phyloP scores from a whole-genome alignment of 1,140 invertebrate genomes.

The Sarcophaga bullata region DNA sequence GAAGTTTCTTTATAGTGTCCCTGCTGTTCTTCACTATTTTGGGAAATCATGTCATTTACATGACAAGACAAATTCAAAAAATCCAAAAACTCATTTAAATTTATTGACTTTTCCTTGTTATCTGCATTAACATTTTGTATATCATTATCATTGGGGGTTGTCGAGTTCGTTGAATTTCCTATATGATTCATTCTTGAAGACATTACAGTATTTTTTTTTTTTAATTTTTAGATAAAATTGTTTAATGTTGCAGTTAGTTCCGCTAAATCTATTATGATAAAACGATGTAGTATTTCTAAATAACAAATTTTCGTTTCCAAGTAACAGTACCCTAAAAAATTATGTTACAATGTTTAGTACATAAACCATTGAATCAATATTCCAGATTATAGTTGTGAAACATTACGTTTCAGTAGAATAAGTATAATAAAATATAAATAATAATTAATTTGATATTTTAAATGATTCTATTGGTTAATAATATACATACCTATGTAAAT shows the following conservation, averaged over 20 bases:
- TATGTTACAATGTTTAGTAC: no score
- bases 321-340: not conserved
- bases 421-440: no score
- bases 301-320: not conserved
- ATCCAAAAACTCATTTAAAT: constrained; percentile 62
- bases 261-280: no score
- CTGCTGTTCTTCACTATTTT: constrained; percentile 37
- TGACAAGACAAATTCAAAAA: constrained; percentile 64
- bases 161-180: not conserved
- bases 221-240: no score
- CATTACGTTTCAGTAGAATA: no score
- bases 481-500: no score
- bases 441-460: no score
- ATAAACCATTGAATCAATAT: no score
- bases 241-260: no score
- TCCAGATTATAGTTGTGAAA: no score
- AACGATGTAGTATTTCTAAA: not conserved
- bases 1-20: not conserved
- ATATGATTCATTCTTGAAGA: not conserved
- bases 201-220: not conserved
- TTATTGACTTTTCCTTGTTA: constrained; percentile 48
- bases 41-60: constrained; percentile 63
- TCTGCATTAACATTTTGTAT: not conserved
- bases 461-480: no score
- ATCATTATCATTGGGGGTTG: not conserved